phyloP scores from a whole-genome alignment of 2,113 vertebrate genomes.

The Hydrolagus affinis region DNA sequence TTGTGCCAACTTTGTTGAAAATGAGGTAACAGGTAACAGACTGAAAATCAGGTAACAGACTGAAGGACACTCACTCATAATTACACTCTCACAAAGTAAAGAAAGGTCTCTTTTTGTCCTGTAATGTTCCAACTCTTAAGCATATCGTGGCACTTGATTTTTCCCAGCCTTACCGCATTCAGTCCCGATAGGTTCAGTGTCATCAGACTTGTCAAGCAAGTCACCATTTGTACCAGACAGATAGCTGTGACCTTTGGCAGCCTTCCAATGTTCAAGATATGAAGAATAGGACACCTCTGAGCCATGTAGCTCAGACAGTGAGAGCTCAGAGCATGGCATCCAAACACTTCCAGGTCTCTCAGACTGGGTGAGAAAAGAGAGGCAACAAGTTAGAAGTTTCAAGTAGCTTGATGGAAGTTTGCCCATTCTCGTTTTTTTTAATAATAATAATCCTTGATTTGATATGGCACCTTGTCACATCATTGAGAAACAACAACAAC shows the following conservation, averaged over 20 bases:
- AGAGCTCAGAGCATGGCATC: conserved; percentile 43
- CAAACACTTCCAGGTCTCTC: conserved; percentile 45
- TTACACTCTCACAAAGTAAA: too few relatives aligned
- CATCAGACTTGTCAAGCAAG: conserved; percentile 40
- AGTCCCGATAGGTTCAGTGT: conserved; percentile 48
- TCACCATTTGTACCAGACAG: conserved; percentile 42
- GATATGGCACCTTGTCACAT: too few relatives aligned
- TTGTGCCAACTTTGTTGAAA: too few relatives aligned
- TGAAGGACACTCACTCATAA: too few relatives aligned
- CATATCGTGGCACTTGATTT: not conserved
- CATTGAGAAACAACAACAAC: too few relatives aligned
- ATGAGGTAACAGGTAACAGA: too few relatives aligned
- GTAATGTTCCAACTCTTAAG: not conserved
- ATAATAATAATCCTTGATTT: not conserved
- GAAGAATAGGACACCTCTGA: conserved; percentile 39
- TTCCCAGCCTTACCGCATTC: conserved; percentile 41
- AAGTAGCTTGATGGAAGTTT: not conserved
- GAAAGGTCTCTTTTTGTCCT: not conserved
- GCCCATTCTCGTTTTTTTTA: not conserved
- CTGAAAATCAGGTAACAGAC: too few relatives aligned
- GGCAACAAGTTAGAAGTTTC: not conserved
- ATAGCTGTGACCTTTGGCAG: conserved; percentile 44
- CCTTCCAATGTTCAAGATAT: conserved; percentile 44
- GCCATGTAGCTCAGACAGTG: conserved; percentile 40
- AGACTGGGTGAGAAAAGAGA: conserved; percentile 34